Base-by-base conservation (phyloP, 1,140 invertebrate genomes). In the Orchesella cincta region DNA sequence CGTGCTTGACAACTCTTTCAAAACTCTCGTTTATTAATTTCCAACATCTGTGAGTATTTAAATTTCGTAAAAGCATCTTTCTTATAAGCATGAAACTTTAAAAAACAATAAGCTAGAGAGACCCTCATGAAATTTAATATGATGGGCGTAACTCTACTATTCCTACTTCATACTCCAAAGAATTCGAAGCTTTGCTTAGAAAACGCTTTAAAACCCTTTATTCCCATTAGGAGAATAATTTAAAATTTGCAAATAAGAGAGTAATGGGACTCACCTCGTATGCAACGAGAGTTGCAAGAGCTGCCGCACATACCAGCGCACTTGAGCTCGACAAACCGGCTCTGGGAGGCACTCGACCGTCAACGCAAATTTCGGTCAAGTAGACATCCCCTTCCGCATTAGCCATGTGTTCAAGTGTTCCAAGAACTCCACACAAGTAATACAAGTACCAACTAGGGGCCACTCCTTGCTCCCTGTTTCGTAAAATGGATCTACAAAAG, bases 321-420 rank as follows among this genome's bases (percentile, higher is more conserved):
- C 96, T 98, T 1, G 97, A 99, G 85, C 96, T 98, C 0, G 97
- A 99, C 8, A 99, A 88, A 5, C 98, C 98, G 34, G 97, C 93
- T 83, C 93, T 93, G 14, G 92, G 90, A 1, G 97, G 97, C 81
- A 99, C 91, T 79, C 89, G 93, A 33, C 98, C 97, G 85, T 90
- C 90, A 12, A 99, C 90, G 64, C 91, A 88, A 64, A 95, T 86
- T 72, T 90, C 86, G 8, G 62, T 67, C 82, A 98, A 86, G n/a
- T 73, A 76, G 2, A 46, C n/a, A 1, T 34, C 33, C 0, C 35
- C 94, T 94, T 34, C 76, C 71, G 26, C 84, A 74, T 87, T 83
- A 0, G 87, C 83, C 46, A 92, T 84, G 76, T 88, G 84, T 81
- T 96, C 92, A 73, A 91, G 81, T 14, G 95, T 90, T 64, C 79